Evolutionary conservation across 2,797 vertebrate species (phyloP).

Genomic region (Scolopax bukidnonensis): DNA sequence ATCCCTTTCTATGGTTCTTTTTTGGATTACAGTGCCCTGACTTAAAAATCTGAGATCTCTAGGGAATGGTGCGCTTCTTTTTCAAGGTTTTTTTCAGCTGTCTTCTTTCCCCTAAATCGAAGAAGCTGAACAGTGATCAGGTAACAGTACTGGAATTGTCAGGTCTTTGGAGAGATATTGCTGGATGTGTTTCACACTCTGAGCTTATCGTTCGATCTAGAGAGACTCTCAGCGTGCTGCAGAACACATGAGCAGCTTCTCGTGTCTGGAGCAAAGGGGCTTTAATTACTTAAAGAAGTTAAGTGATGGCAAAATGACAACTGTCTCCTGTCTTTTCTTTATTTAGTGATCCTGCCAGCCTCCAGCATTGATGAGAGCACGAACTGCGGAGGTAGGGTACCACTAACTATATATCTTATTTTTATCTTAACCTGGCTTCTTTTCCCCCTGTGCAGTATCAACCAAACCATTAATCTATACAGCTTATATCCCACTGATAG

Average conservation of each 20-base stretch:
- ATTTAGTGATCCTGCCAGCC: slow-evolving; percentile 93
- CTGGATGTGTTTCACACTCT: slow-evolving; percentile 18
- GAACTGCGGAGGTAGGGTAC: slow-evolving; percentile 90
- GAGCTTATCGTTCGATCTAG: neutral
- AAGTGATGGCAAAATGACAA: slow-evolving; percentile 43
- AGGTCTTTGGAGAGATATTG: neutral
- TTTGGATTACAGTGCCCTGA: neutral
- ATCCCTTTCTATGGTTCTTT: neutral
- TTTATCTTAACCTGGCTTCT: slow-evolving; percentile 59
- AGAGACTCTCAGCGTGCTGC: slow-evolving; percentile 14
- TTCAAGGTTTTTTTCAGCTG: neutral
- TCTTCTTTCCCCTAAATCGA: neutral
- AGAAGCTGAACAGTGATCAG: slow-evolving; percentile 1
- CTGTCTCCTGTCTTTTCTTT: slow-evolving; percentile 33
- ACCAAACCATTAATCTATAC: slow-evolving; percentile 65
- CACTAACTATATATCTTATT: slow-evolving; percentile 60
- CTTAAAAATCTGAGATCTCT: slow-evolving; percentile 1
- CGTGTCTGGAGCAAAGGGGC: neutral
- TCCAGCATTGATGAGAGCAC: slow-evolving; percentile 93
- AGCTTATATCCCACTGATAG: slow-evolving; percentile 58
- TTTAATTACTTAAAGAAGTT: slow-evolving; percentile 49
- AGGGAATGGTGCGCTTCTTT: neutral
- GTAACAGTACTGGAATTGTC: neutral
- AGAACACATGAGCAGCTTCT: slow-evolving; percentile 9
- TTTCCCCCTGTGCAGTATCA: slow-evolving; percentile 61